These are phyloP conservation scores for Enchytraeus crypticus DNA, from an alignment of 2,888 invertebrate genomes.

Conservation along the genomic window DNA sequence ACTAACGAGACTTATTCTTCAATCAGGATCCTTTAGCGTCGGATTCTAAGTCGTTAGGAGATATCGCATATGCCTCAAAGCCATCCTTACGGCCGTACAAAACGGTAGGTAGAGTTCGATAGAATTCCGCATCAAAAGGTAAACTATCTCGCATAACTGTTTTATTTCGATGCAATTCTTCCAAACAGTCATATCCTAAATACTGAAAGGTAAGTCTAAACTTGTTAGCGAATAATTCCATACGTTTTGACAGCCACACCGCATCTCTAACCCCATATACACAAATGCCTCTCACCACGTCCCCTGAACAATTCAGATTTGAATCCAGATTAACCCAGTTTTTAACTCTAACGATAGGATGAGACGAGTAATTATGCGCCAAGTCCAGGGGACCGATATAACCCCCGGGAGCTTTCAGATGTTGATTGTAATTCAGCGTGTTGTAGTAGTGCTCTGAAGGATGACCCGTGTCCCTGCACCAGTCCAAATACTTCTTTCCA, in stretches of 20 bases:
- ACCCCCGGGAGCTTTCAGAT: constrained; percentile 37
- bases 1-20: no score
- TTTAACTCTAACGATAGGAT: constrained; percentile 24
- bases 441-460: constrained; percentile 48
- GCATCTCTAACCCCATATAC: constrained; percentile 37
- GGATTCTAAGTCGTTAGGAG: no score
- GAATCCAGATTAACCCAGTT: constrained; percentile 25
- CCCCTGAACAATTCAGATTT: constrained; percentile 32
- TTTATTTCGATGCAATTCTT: constrained; percentile 35
- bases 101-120: constrained; percentile 25
- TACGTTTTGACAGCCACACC: constrained; percentile 28
- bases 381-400: constrained; percentile 29
- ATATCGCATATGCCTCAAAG: neutral
- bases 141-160: constrained; percentile 19
- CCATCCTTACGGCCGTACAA: constrained; percentile 20
- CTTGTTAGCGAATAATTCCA: constrained; percentile 41
- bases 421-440: constrained; percentile 39
- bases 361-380: constrained; percentile 23
- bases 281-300: constrained; percentile 37
- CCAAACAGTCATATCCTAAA: constrained; percentile 38
- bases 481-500: constrained; percentile 36
- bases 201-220: constrained; percentile 36
- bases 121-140: constrained; percentile 17
- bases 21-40: no score
- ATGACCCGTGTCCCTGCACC: constrained; percentile 38